Conservation (phyloP, 1,140 invertebrate species). For the Psix sp. region DNA sequence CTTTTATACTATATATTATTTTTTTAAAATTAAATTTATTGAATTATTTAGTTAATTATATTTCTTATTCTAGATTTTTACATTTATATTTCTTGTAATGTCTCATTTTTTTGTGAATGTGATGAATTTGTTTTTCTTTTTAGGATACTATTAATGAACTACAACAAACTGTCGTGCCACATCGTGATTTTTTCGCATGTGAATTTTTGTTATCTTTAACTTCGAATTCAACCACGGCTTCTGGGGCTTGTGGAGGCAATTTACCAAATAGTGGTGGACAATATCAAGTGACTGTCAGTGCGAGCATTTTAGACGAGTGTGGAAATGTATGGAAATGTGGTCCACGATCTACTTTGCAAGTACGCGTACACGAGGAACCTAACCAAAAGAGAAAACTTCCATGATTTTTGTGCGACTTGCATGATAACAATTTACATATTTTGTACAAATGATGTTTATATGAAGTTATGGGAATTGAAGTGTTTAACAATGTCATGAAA, state of each 20-base stretch:
- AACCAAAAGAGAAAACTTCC: constrained; percentile 63
- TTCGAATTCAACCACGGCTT: constrained; percentile 35
- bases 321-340: constrained; percentile 87
- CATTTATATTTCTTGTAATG: too few species aligned
- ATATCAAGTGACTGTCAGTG: constrained; percentile 82
- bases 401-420: constrained; percentile 36
- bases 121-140: constrained; percentile 3
- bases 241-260: constrained; percentile 30
- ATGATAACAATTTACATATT: constrained; percentile 2
- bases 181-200: constrained; percentile 88
- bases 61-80: too few species aligned
- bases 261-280: constrained; percentile 62
- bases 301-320: constrained; percentile 84
- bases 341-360: constrained; percentile 81
- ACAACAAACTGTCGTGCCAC: constrained; percentile 41
- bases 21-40: too few species aligned
- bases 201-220: constrained; percentile 83
- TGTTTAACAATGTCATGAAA: too few species aligned
- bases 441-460: constrained; percentile 8
- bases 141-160: constrained; percentile 39
- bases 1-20: too few species aligned
- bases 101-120: too few species aligned
- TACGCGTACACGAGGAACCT: constrained; percentile 85
- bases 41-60: too few species aligned
- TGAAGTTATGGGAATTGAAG: too few species aligned